A percentile compares a stretch with the other conserved stretches of the same genome.
Evolutionary conservation across 2,113 vertebrate species (phyloP).

Genomic region (Canis aureus): DNA sequence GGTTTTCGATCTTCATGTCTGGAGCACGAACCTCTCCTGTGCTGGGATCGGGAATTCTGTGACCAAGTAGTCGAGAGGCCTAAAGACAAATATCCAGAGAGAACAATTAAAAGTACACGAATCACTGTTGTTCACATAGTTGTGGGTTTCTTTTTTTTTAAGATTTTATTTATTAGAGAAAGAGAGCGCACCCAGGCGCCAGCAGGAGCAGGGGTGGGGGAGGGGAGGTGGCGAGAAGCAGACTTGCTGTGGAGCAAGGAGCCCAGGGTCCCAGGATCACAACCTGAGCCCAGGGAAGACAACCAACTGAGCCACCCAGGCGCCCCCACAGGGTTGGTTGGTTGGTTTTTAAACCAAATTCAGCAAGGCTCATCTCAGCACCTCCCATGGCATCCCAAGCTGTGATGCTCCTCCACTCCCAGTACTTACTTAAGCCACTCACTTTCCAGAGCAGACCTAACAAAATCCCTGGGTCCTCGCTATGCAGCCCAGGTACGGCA

Average conservation of each 20-base stretch:
- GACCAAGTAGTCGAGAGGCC: conserved; percentile 98
- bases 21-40: conserved; percentile 89
- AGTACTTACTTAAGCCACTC: no score
- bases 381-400: not conserved
- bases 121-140: not conserved
- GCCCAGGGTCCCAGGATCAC: not conserved
- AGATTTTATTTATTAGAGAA: not conserved
- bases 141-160: not conserved
- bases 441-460: not conserved
- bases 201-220: not conserved
- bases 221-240: not conserved
- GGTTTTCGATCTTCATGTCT: conserved; percentile 93
- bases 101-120: conserved; percentile 11
- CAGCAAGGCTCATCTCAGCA: not conserved
- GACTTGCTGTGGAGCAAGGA: not conserved
- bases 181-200: not conserved
- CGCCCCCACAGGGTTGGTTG: not conserved
- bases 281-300: not conserved
- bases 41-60: conserved; percentile 93
- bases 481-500: not conserved
- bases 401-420: rapidly evolving
- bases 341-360: not conserved
- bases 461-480: not conserved
- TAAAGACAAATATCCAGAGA: conserved; percentile 81
- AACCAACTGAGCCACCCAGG: not conserved